Evolutionary conservation across 1,140 invertebrate genomes (phyloP).

Genomic region (Phymorhynchus buccinoides): DNA sequence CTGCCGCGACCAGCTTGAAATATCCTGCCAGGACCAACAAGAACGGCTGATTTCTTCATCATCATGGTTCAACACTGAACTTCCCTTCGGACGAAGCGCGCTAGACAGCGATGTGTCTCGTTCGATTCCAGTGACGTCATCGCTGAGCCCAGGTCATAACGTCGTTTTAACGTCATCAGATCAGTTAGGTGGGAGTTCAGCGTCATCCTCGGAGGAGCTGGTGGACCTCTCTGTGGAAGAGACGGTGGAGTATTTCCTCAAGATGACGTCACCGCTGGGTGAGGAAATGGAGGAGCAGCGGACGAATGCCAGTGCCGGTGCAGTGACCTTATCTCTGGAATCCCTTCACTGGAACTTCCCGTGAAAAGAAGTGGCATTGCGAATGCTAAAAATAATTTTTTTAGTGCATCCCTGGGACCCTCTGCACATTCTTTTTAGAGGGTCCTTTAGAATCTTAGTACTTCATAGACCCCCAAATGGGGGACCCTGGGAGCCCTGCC

Average conservation of each 20-base stretch:
- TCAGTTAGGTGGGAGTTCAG: not conserved
- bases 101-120: not conserved
- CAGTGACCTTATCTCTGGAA: not conserved
- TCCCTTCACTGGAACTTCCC: not conserved
- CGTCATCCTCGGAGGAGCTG: conserved; percentile 11
- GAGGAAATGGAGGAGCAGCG: not conserved
- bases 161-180: not conserved
- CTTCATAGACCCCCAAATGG: too few relatives aligned
- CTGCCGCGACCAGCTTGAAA: not conserved
- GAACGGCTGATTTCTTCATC: not conserved
- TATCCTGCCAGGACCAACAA: not conserved
- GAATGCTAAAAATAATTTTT: too few relatives aligned
- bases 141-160: not conserved
- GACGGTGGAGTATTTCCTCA: conserved; percentile 38
- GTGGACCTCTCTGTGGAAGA: conserved; percentile 29
- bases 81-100: not conserved
- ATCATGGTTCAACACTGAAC: not conserved
- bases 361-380: too few relatives aligned
- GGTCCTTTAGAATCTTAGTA: too few relatives aligned
- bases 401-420: too few relatives aligned
- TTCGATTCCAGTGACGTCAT: not conserved
- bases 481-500: too few relatives aligned
- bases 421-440: too few relatives aligned
- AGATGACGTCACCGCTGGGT: conserved; percentile 26
- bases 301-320: not conserved